phyloP scores from a whole-genome alignment of 2,113 vertebrate species.

The Ictalurus furcatus region DNA sequence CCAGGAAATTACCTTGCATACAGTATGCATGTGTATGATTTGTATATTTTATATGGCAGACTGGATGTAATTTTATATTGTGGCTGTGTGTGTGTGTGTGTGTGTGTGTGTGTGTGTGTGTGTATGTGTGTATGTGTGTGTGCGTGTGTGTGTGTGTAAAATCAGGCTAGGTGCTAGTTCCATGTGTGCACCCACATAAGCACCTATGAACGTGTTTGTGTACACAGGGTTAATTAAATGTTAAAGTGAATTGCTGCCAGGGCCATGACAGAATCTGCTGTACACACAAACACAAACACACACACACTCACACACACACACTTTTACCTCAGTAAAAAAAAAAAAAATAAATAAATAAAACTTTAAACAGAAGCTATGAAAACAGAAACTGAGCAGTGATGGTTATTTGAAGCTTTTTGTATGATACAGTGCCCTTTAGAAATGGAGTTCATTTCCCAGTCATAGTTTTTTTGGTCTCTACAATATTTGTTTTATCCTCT shows the following conservation, averaged over 20 bases:
- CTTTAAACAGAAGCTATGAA: not conserved
- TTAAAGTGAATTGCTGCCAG: not conserved
- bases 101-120: not conserved
- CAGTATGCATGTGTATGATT: not conserved
- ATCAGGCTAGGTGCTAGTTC: not conserved
- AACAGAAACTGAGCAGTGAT: not conserved
- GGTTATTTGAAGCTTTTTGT: not conserved
- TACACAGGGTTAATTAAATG: not conserved
- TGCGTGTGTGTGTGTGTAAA: not conserved
- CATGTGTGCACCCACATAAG: not conserved
- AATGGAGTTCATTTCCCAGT: not conserved
- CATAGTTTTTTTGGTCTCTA: not conserved
- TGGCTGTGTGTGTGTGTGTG: not conserved
- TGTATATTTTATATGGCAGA: not conserved
- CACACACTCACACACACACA: not conserved
- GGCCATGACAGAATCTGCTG: not conserved
- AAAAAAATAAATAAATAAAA: not conserved
- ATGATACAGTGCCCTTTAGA: constrained; percentile 29
- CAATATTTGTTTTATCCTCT: not conserved
- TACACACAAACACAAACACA: not conserved
- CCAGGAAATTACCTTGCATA: not conserved
- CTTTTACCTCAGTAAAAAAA: not conserved
- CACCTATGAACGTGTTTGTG: not conserved
- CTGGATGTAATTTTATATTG: not conserved
- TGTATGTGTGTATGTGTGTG: not conserved